Percentiles rank a stretch among this genome's conserved stretches.
These are phyloP conservation scores for Paradoxurus hermaphroditus DNA, from an alignment of 2,113 vertebrate genomes.

Conservation along the genomic window DNA sequence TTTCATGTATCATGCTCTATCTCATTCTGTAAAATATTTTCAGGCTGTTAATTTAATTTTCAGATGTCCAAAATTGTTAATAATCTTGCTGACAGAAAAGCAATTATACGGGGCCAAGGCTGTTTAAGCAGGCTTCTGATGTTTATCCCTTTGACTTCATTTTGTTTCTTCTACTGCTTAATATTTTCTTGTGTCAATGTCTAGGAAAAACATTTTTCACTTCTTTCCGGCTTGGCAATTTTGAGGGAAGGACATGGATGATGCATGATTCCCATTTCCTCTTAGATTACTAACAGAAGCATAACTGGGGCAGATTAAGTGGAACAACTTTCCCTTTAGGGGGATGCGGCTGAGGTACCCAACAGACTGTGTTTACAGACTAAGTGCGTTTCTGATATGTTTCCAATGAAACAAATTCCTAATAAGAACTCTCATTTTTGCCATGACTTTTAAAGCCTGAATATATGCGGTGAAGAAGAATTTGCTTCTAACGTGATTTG, in stretches of 20 bases:
- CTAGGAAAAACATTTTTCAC: conserved; percentile 55
- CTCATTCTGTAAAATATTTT: conserved; percentile 76
- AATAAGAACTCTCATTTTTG: conserved; percentile 12
- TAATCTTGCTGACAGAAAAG: conserved; percentile 72
- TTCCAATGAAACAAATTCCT: conserved; percentile 32
- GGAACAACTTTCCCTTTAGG: conserved; percentile 50
- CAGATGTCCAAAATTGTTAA: conserved; percentile 77
- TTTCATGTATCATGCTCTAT: conserved; percentile 72
- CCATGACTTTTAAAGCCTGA: not conserved
- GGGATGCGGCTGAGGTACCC: not conserved
- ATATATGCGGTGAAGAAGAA: not conserved
- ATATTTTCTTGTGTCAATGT: conserved; percentile 46
- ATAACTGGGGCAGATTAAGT: conserved; percentile 54
- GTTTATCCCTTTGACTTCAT: conserved; percentile 76
- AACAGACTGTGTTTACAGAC: conserved; percentile 4
- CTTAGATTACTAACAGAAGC: conserved; percentile 50
- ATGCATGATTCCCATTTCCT: conserved; percentile 1
- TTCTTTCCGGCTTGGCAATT: not conserved
- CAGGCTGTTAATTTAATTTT: conserved; percentile 77
- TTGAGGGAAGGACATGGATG: conserved; percentile 7
- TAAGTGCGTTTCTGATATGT: not conserved
- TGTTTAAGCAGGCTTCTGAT: conserved; percentile 65
- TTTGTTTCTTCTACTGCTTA: conserved; percentile 59
- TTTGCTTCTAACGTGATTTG: not conserved
- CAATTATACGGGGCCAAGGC: conserved; percentile 69